A percentile compares a stretch with the other conserved stretches of the same genome.
Evolutionary conservation across 2,113 vertebrate genomes (phyloP).

Genomic region (Syrmaticus mikado): DNA sequence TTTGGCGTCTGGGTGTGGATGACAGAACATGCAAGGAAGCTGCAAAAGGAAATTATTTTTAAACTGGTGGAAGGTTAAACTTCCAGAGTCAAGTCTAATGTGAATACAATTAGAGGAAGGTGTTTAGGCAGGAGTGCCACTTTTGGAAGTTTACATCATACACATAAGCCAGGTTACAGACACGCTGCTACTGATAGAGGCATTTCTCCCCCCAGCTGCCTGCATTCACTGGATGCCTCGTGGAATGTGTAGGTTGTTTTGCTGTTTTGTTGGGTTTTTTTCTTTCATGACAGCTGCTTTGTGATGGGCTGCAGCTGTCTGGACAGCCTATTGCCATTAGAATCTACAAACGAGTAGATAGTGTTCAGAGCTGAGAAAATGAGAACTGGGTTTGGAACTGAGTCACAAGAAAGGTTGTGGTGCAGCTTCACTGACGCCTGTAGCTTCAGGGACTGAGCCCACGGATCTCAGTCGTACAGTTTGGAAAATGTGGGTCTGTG

Average conservation of each 20-base stretch:
- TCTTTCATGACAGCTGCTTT: background rate
- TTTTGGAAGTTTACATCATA: background rate
- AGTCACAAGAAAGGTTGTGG: background rate
- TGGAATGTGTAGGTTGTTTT: background rate
- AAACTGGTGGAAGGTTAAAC: conserved; percentile 12
- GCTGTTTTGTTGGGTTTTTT: background rate
- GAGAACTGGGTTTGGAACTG: background rate
- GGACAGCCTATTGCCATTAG: background rate
- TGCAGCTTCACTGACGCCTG: background rate
- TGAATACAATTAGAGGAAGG: background rate
- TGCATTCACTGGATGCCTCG: background rate
- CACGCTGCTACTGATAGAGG: background rate
- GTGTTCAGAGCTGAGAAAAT: background rate
- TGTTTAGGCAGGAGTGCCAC: background rate
- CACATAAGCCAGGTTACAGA: background rate
- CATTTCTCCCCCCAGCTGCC: background rate
- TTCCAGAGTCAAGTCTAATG: conserved; percentile 1
- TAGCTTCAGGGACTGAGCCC: background rate
- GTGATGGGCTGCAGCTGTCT: background rate
- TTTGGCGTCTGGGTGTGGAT: conserved; percentile 2
- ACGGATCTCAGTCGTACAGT: background rate
- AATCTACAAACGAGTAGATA: background rate
- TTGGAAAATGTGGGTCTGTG: background rate
- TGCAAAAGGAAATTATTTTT: conserved; percentile 24
- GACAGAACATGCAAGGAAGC: background rate